Evolutionary conservation across 2,797 vertebrate species (phyloP), one percentile per base, ranked within the genome.

Genomic region (Bovichtus diacanthus): DNA sequence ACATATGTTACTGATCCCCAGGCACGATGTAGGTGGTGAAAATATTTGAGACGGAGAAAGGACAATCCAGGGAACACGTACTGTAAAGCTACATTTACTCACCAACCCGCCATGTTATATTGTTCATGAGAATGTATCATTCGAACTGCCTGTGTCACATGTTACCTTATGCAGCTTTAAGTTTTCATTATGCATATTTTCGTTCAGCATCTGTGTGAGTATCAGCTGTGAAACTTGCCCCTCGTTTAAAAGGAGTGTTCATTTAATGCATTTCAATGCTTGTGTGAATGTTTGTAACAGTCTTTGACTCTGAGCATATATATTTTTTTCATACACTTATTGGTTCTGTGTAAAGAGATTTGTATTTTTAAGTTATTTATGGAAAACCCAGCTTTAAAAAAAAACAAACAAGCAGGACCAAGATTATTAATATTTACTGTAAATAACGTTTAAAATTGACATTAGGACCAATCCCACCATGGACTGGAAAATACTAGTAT

Each of bases 271-370:
- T 75, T 47, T 79, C 19, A 38, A 36, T 53, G 58, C 62, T 55
- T 18, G 19, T 74, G 25, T 74, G 81, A 78, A 78, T 85, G 12
- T 82, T 55, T 78, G 27, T 50, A 72, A 47, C 44, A 16, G 18
- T 64, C 39, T 39, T 34, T 62, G 54, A 15, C 34, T 71, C 25
- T 61, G 27, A 65, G 27, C 44, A 53, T 27, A 67, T 76, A 59
- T 78, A 55, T 58, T 85, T 77, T 88, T 82, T 90, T 81, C 64
- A 85, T 76, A 44, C n/a, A 76, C 29, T n/a, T 41, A 36, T 44
- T 44, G 4, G 54, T 64, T 53, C 29, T 76, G 19, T 67, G 59
- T 60, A 68, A 54, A 58, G 4, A 27, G 23, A 47, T 58, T 16
- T 56, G 10, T 39, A 10, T 65, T 74, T 81, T 71, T 58, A 78